Conservation (phyloP, 2,888 invertebrate species). For the Ditula angustiorana region DNA sequence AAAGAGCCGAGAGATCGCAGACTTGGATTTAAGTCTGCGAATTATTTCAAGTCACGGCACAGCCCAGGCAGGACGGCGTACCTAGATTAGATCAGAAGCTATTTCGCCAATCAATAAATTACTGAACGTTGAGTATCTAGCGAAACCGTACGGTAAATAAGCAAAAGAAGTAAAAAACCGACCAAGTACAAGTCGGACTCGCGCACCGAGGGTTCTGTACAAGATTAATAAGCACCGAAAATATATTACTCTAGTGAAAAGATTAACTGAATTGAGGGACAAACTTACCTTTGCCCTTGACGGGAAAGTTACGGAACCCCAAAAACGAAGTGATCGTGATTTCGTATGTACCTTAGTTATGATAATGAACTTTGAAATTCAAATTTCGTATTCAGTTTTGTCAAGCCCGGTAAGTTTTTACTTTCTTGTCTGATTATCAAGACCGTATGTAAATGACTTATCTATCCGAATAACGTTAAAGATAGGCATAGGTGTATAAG, state of each 20-base stretch:
- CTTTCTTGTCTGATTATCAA: background rate
- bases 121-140: background rate
- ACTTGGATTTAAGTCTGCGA: conserved; percentile 32
- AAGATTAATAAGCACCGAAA: too few species aligned
- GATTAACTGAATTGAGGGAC: too few species aligned
- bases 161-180: conserved; percentile 2
- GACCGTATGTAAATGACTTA: background rate
- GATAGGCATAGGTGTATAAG: too few species aligned
- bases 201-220: too few species aligned
- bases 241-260: too few species aligned
- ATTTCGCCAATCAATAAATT: conserved; percentile 33
- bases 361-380: background rate
- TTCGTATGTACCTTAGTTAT: background rate
- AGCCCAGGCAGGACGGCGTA: conserved; percentile 17
- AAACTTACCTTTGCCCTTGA: too few species aligned
- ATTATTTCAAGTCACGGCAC: conserved; percentile 36
- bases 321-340: background rate
- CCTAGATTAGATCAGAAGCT: conserved; percentile 32
- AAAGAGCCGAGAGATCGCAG: conserved; percentile 30
- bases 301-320: too few species aligned
- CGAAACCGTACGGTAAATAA: background rate
- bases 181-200: too few species aligned
- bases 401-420: too few species aligned
- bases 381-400: background rate
- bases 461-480: too few species aligned